A percentile compares a stretch with the other conserved stretches of the same genome.
phyloP scores from a whole-genome alignment of 2,113 vertebrate species.

The Dascyllus trimaculatus region DNA sequence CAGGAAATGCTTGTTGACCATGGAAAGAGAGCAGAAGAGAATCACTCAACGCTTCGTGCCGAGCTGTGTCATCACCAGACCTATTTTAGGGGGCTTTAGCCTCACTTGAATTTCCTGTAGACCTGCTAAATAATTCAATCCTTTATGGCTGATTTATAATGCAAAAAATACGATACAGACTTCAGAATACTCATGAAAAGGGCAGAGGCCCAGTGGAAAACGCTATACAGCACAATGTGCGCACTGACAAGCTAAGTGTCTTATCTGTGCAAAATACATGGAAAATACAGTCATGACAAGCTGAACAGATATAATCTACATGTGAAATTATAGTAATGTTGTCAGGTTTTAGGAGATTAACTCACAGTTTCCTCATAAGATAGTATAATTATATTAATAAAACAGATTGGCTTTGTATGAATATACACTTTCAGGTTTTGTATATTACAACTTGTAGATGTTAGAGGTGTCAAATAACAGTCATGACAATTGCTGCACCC shows the following conservation, averaged over 20 bases:
- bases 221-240: background rate
- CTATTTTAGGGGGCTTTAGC: conserved; percentile 59
- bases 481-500: no score
- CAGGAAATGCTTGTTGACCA: conserved; percentile 32
- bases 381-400: background rate
- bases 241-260: background rate
- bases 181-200: conserved; percentile 24
- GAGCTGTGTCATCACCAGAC: conserved; percentile 28
- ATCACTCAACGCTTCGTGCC: conserved; percentile 24
- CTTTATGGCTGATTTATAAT: conserved; percentile 63
- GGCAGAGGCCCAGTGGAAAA: conserved; percentile 19
- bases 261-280: conserved; percentile 4
- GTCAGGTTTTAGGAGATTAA: background rate
- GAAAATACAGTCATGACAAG: background rate
- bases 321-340: background rate
- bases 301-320: background rate
- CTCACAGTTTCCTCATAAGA: background rate
- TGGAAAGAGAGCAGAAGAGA: conserved; percentile 26
- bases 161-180: conserved; percentile 50
- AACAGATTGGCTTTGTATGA: background rate
- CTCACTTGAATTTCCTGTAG: conserved; percentile 53
- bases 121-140: conserved; percentile 55
- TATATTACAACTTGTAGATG: background rate
- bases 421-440: background rate
- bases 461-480: background rate